Evolutionary conservation across 2,797 vertebrate species (phyloP).

Genomic region (Moxostoma hubbsi): DNA sequence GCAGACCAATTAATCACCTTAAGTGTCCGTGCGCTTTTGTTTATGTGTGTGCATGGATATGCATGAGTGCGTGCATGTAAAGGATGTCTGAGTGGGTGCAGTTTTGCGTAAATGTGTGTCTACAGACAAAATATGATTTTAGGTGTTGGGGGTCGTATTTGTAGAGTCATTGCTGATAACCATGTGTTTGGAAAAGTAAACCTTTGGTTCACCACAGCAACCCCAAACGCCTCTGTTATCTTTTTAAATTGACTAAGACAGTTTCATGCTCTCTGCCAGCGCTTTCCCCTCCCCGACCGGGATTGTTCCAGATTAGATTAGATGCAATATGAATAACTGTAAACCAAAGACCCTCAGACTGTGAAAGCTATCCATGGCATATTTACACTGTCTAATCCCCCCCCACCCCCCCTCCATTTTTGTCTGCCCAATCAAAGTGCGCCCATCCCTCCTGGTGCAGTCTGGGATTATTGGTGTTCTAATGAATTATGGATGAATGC

Average conservation of each 20-base stretch:
- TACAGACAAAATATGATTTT: not conserved
- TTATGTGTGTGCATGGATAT: constrained; percentile 11
- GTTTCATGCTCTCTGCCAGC: constrained; percentile 62
- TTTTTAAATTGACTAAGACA: constrained; percentile 30
- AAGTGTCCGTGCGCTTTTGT: constrained; percentile 14
- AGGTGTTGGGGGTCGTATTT: not conserved
- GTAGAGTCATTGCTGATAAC: not conserved
- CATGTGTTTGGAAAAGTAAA: not conserved
- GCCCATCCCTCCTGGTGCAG: constrained; percentile 61
- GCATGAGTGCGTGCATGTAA: constrained; percentile 2
- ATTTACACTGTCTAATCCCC: constrained; percentile 81
- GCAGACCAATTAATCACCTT: constrained; percentile 42
- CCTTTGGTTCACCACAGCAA: not conserved
- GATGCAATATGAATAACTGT: constrained; percentile 81
- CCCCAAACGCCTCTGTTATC: constrained; percentile 66
- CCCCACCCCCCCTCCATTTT: constrained; percentile 65
- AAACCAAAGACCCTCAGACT: constrained; percentile 80
- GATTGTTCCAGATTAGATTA: constrained; percentile 79
- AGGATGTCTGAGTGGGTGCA: not conserved
- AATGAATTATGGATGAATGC: constrained; percentile 85
- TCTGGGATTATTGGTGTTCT: constrained; percentile 82
- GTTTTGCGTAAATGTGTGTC: constrained; percentile 9
- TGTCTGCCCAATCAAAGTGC: constrained; percentile 76
- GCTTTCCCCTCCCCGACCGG: constrained; percentile 18
- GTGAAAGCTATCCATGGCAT: constrained; percentile 84